Percentiles rank a stretch among this genome's conserved stretches.
phyloP scores from a whole-genome alignment of 1,140 invertebrate genomes.

The Mylabris phalerata region DNA sequence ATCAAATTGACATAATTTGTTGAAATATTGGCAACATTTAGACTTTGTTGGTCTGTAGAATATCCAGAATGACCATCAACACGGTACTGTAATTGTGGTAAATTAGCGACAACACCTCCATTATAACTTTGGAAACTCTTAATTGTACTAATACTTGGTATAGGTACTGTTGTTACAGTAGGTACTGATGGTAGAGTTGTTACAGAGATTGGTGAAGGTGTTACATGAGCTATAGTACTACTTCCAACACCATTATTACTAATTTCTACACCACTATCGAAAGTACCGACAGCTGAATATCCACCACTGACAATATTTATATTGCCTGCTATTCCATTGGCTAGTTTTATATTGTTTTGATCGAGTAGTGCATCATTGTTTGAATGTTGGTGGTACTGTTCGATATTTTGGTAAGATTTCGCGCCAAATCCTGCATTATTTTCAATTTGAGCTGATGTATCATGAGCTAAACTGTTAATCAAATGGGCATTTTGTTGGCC shows the following conservation, averaged over 20 bases:
- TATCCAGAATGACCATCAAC: slow-evolving; percentile 10
- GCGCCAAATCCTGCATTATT: not conserved
- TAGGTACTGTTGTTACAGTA: slow-evolving; percentile 31
- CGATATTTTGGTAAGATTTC: slow-evolving; percentile 12
- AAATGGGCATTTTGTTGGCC: not conserved
- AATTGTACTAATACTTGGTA: slow-evolving; percentile 23
- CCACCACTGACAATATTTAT: slow-evolving; percentile 35
- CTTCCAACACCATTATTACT: slow-evolving; percentile 16
- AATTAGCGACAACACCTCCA: slow-evolving; percentile 36
- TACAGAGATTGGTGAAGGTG: slow-evolving; percentile 16
- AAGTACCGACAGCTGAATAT: slow-evolving; percentile 31
- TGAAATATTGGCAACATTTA: slow-evolving; percentile 7
- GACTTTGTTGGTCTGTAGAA: not conserved
- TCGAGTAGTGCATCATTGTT: too few species aligned
- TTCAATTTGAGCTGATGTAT: too few species aligned
- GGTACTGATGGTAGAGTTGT: slow-evolving; percentile 25
- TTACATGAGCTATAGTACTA: slow-evolving; percentile 10
- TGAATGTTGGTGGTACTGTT: not conserved
- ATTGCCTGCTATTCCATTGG: slow-evolving; percentile 14
- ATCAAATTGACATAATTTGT: not conserved
- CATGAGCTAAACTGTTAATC: slow-evolving; percentile 2
- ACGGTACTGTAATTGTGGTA: slow-evolving; percentile 36
- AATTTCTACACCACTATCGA: slow-evolving; percentile 15
- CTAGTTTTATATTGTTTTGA: too few species aligned
- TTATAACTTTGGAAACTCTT: slow-evolving; percentile 27